phyloP scores from a whole-genome alignment of 2,797 vertebrate species.

The Chaetodon trifasciatus region DNA sequence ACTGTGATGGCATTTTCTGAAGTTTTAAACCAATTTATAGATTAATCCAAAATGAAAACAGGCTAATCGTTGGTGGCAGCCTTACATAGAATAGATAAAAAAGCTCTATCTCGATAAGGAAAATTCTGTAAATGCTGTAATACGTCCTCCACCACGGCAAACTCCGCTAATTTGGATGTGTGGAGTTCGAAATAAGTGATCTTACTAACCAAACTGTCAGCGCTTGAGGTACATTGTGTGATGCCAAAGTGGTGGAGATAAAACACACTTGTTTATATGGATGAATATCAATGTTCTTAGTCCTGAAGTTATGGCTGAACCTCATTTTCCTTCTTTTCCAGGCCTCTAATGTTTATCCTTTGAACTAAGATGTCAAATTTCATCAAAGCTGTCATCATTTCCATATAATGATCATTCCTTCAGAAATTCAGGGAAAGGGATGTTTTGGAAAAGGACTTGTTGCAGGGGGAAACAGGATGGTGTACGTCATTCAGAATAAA shows the following conservation, averaged over 20 bases:
- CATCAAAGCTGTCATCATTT: background rate
- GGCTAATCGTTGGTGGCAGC: too few species aligned
- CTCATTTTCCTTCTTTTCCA: background rate
- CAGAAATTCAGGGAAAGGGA: background rate
- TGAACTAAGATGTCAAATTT: background rate
- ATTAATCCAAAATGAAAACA: background rate
- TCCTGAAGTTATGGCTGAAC: background rate
- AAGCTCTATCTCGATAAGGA: too few species aligned
- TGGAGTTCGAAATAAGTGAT: background rate
- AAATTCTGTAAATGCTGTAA: too few species aligned
- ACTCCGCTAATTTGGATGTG: background rate
- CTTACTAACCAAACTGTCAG: background rate
- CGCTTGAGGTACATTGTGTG: background rate
- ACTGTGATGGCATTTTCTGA: background rate
- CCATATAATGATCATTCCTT: background rate
- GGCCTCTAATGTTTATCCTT: background rate
- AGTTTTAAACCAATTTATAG: background rate
- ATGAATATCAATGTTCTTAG: background rate
- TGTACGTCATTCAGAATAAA: background rate
- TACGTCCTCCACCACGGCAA: too few species aligned
- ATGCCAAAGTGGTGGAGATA: background rate
- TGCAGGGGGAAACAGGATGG: conserved; percentile 12
- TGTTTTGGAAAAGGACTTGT: conserved; percentile 11
- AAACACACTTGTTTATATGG: background rate
- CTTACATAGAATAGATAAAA: too few species aligned